Conservation (phyloP, 2,797 vertebrate species). For the Artibeus jamaicensis region DNA sequence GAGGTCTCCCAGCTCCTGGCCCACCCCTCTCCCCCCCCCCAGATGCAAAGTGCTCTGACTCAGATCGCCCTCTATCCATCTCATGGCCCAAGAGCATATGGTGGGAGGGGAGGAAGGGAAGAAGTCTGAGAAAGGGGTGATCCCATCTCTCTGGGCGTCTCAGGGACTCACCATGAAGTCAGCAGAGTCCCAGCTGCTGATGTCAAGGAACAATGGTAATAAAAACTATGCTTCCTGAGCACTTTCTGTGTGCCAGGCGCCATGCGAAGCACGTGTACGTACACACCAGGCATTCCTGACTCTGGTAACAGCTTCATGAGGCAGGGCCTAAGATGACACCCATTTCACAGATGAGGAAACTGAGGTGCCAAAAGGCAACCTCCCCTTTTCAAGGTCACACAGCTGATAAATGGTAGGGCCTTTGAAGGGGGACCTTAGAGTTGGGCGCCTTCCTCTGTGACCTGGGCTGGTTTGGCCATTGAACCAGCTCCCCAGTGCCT, state of each 20-base stretch:
- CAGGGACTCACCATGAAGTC: background rate
- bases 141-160: background rate
- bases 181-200: background rate
- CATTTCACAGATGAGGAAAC: background rate
- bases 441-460: background rate
- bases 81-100: background rate
- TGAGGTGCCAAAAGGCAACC: background rate
- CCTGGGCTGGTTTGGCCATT: background rate
- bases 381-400: background rate
- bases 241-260: background rate
- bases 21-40: background rate
- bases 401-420: background rate
- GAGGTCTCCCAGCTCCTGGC: background rate
- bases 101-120: background rate
- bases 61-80: background rate
- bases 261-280: accelerated
- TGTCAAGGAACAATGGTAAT: background rate
- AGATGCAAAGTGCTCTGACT: slow-evolving; percentile 27
- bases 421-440: background rate
- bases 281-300: accelerated
- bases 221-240: background rate
- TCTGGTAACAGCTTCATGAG: background rate
- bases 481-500: background rate
- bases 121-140: background rate
- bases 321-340: background rate